Conservation (phyloP, 2,888 invertebrate species). For the Metacarcinus magister region DNA sequence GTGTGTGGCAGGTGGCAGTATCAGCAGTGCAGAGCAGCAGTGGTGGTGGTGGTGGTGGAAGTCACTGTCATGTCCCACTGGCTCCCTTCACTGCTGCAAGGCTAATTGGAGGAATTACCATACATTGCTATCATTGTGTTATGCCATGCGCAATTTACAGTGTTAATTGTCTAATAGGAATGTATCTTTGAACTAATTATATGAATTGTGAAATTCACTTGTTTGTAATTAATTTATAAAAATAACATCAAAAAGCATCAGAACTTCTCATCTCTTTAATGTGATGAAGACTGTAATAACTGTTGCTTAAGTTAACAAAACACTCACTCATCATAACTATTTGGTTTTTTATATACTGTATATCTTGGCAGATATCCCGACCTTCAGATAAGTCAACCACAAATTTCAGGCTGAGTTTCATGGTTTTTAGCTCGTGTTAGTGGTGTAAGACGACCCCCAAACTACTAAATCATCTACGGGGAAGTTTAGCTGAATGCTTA, state of each 20-base stretch:
- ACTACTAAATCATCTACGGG: too few species aligned
- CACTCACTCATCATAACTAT: not conserved
- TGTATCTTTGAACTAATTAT: not conserved
- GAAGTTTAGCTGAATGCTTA: too few species aligned
- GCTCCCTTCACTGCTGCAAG: not conserved
- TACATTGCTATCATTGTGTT: not conserved
- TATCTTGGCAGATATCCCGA: too few species aligned
- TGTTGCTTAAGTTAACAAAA: not conserved
- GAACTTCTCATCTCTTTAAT: not conserved
- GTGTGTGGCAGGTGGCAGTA: not conserved
- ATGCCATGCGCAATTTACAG: not conserved
- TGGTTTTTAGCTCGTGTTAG: too few species aligned
- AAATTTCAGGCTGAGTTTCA: too few species aligned
- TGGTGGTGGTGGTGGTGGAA: not conserved
- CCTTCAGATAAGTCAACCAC: too few species aligned
- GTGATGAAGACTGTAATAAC: not conserved
- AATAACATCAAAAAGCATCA: not conserved
- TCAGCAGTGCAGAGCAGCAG: not conserved
- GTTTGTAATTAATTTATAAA: not conserved
- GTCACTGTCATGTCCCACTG: not conserved
- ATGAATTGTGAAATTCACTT: not conserved
- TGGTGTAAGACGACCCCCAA: too few species aligned
- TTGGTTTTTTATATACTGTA: not conserved
- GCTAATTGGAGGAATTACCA: not conserved
- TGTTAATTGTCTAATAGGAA: not conserved